Percentiles rank a stretch among this genome's conserved stretches.
phyloP scores from a whole-genome alignment of 2,113 vertebrate species.

The Cathartes aura region DNA sequence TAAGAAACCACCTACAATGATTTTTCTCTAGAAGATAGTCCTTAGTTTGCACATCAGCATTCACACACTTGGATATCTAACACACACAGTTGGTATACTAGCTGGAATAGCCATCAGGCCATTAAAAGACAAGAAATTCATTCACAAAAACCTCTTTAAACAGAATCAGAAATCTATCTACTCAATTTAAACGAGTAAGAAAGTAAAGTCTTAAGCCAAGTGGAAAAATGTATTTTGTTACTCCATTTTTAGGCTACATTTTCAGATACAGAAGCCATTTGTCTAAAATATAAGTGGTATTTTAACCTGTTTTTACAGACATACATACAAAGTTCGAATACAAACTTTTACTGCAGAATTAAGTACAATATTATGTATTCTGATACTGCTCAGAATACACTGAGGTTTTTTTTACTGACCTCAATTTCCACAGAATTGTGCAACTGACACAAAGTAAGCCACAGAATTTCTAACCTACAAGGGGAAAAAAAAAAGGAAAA shows the following conservation, averaged over 20 bases:
- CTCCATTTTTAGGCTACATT: not conserved
- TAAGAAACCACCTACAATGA: not conserved
- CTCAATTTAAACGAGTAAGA: not conserved
- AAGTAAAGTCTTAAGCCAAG: not conserved
- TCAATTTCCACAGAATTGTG: conserved; percentile 95
- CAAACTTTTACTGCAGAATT: not conserved
- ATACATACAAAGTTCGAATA: not conserved
- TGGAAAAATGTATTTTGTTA: not conserved
- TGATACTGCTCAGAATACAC: not conserved
- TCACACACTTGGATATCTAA: not conserved
- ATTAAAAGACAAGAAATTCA: not conserved
- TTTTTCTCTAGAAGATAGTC: not conserved
- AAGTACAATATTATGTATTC: not conserved
- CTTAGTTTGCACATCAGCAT: not conserved
- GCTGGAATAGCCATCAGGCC: not conserved
- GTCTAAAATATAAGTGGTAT: not conserved
- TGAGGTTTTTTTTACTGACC: conserved; percentile 73
- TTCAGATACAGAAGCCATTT: not conserved
- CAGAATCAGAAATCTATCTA: not conserved
- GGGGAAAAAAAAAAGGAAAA: not conserved
- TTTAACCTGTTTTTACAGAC: not conserved
- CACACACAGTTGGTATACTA: not conserved
- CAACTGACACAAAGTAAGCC: conserved; percentile 95
- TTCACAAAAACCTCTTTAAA: not conserved
- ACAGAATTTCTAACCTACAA: conserved; percentile 93